Evolutionary conservation across 2,888 invertebrate species (phyloP).

Genomic region (Lasioglossum marginatum): DNA sequence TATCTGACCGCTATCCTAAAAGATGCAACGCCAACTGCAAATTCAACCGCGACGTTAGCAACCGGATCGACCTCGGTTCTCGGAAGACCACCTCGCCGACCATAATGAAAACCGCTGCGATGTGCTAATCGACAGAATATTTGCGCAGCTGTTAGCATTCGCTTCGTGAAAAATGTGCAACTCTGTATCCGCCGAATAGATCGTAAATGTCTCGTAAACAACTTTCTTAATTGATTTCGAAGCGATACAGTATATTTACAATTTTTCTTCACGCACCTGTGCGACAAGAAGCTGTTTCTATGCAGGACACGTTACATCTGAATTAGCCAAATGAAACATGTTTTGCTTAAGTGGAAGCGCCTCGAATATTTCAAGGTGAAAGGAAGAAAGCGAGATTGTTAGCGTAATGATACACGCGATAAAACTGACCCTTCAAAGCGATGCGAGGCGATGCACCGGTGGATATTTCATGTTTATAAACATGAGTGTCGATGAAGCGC

Average conservation of each 20-base stretch:
- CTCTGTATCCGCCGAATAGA: neutral
- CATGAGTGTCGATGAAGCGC: neutral
- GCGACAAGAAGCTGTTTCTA: neutral
- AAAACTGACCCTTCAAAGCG: neutral
- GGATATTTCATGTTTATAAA: constrained; percentile 9
- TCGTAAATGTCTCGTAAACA: neutral
- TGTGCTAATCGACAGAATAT: neutral
- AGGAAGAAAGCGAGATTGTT: neutral
- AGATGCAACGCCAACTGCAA: neutral
- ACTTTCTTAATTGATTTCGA: neutral
- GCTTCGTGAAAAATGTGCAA: neutral
- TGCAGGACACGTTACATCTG: neutral
- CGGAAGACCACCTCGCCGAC: neutral
- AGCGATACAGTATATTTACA: neutral
- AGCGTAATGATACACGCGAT: neutral
- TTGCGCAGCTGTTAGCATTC: neutral
- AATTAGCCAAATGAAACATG: neutral
- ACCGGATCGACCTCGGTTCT: neutral
- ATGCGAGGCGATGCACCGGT: neutral
- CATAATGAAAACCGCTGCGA: neutral
- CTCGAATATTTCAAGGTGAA: neutral
- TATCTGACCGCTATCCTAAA: neutral
- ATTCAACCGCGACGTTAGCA: neutral
- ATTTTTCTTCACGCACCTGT: neutral
- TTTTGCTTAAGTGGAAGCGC: neutral